A percentile compares a stretch with the other conserved stretches of the same genome.
phyloP scores from a whole-genome alignment of 2,888 invertebrate species.

The Muscina levida region DNA sequence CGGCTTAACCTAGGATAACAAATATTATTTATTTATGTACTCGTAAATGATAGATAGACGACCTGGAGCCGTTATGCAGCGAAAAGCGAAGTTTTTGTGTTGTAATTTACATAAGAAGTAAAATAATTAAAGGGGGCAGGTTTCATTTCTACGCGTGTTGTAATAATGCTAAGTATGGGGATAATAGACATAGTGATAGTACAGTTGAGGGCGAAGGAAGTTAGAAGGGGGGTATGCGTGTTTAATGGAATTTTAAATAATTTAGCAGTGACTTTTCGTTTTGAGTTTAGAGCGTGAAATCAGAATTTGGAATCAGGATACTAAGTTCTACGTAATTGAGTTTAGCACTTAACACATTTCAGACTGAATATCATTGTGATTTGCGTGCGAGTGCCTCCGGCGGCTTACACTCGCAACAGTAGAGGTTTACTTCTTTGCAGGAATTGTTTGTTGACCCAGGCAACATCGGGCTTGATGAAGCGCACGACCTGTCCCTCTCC shows the following conservation, averaged over 20 bases:
- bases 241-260: slow-evolving; percentile 61
- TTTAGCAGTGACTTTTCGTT: slow-evolving; percentile 59
- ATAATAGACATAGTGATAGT: not conserved
- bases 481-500: slow-evolving; percentile 82
- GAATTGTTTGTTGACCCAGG: slow-evolving; percentile 81
- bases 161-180: slow-evolving; percentile 27
- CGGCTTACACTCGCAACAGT: slow-evolving; percentile 64
- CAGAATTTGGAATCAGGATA: slow-evolving; percentile 46
- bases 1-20: slow-evolving; percentile 54
- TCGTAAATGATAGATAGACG: too few species aligned
- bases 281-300: slow-evolving; percentile 32
- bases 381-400: slow-evolving; percentile 13
- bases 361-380: slow-evolving; percentile 45
- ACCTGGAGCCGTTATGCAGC: too few species aligned
- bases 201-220: not conserved
- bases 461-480: slow-evolving; percentile 83
- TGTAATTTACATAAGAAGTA: not conserved
- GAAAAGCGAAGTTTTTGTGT: too few species aligned
- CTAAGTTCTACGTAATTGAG: slow-evolving; percentile 50
- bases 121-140: not conserved
- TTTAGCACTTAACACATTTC: slow-evolving; percentile 60
- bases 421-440: slow-evolving; percentile 74
- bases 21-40: slow-evolving; percentile 2
- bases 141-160: slow-evolving; percentile 5
- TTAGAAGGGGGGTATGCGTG: slow-evolving; percentile 4